Conservation (phyloP, 2,888 invertebrate genomes). For the Macroteleia sp. region DNA sequence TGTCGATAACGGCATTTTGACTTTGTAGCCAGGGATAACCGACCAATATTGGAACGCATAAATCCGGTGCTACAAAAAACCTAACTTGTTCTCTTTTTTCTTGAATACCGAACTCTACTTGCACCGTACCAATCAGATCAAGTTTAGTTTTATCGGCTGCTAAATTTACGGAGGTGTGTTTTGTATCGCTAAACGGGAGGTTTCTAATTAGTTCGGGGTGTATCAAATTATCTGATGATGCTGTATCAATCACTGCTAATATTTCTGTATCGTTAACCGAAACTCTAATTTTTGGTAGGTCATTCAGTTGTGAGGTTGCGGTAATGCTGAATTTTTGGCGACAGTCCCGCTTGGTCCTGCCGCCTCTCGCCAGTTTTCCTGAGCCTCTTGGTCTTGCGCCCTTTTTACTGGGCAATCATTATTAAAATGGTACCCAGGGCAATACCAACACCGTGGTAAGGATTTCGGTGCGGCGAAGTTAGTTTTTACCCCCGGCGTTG, state of each 20-base stretch:
- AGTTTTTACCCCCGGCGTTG: too few relatives aligned
- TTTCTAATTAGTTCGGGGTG: neutral
- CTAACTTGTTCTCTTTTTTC: neutral
- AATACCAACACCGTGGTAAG: conserved; percentile 21
- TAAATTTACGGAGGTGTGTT: neutral
- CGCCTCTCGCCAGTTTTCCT: conserved; percentile 21
- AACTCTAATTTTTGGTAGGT: conserved; percentile 2
- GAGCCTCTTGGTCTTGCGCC: neutral
- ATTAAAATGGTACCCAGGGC: conserved; percentile 19
- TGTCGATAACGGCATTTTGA: neutral
- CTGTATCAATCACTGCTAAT: neutral
- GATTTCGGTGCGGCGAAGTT: too few relatives aligned
- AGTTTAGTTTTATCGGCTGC: neutral
- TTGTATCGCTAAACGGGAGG: neutral
- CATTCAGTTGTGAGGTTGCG: neutral
- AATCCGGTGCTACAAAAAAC: neutral
- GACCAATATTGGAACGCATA: neutral
- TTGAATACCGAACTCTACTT: neutral
- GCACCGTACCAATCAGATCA: neutral
- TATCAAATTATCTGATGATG: conserved; percentile 1
- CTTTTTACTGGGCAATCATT: conserved; percentile 16
- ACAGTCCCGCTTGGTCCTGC: neutral
- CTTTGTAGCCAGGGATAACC: conserved; percentile 11
- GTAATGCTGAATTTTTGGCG: conserved; percentile 7
- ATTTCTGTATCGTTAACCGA: neutral